Conservation (phyloP, 2,113 vertebrate genomes). For the Acrocephalus kingi region DNA sequence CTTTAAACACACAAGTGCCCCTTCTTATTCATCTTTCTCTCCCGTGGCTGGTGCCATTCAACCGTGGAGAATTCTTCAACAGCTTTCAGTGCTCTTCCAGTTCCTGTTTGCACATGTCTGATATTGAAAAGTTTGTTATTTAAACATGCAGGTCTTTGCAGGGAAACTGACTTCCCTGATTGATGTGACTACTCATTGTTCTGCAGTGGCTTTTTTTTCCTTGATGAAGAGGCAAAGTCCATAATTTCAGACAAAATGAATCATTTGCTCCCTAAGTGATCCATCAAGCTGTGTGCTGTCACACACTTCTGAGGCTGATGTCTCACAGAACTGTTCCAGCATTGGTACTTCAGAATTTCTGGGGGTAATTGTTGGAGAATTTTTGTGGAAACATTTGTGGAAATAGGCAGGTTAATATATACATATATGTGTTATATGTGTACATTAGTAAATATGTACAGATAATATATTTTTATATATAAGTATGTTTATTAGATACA, state of each 20-base stretch:
- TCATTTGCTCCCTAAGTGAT: background rate
- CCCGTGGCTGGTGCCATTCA: background rate
- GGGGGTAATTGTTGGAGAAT: background rate
- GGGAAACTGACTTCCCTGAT: background rate
- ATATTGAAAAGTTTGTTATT: background rate
- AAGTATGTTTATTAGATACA: background rate
- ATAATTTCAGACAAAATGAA: background rate
- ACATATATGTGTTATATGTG: fast-evolving
- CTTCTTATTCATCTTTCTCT: background rate
- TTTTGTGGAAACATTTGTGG: background rate
- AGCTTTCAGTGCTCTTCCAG: background rate
- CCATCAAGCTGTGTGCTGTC: background rate
- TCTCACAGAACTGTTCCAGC: background rate
- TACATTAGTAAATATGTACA: no score
- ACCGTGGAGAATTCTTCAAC: background rate
- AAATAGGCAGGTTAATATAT: background rate
- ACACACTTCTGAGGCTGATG: background rate
- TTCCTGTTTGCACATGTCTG: background rate
- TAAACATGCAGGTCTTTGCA: background rate
- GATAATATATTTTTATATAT: background rate
- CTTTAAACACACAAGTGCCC: background rate
- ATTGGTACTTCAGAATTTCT: background rate
- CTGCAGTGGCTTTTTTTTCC: background rate
- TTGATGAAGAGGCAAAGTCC: background rate
- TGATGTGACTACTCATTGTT: background rate